Conservation (phyloP, 2,888 invertebrate species). For the Chalcosyrphus nemorum region DNA sequence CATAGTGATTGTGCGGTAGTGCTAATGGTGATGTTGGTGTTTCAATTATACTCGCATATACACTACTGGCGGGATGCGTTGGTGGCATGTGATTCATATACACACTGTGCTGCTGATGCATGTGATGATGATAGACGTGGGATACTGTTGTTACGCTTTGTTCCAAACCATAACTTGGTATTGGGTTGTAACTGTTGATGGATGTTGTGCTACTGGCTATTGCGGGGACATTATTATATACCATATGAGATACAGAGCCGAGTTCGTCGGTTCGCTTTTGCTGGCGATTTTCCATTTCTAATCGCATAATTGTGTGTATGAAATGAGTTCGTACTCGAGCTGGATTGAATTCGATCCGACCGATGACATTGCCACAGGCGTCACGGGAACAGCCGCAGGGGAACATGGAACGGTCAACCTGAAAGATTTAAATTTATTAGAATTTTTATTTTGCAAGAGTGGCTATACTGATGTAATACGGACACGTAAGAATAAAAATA, state of each 20-base stretch:
- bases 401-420: slow-evolving; percentile 96
- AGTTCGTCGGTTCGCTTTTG: slow-evolving; percentile 78
- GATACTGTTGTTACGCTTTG: slow-evolving; percentile 9
- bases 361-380: slow-evolving; percentile 95
- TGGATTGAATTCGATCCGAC: slow-evolving; percentile 98
- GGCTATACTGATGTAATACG: no score
- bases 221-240: slow-evolving; percentile 37
- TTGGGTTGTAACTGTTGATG: slow-evolving; percentile 51
- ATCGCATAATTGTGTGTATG: slow-evolving; percentile 97
- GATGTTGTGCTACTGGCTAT: slow-evolving; percentile 34
- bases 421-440: slow-evolving; percentile 41
- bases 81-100: slow-evolving; percentile 63
- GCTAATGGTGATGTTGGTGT: slow-evolving; percentile 28
- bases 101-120: slow-evolving; percentile 58
- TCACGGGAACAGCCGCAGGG: slow-evolving; percentile 98
- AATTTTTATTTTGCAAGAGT: background rate
- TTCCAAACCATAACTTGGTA: slow-evolving; percentile 46
- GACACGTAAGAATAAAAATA: no score
- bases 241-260: slow-evolving; percentile 32
- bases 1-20: slow-evolving; percentile 44
- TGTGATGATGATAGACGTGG: slow-evolving; percentile 55
- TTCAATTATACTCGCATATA: slow-evolving; percentile 30
- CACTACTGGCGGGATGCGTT: slow-evolving; percentile 40
- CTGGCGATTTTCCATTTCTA: slow-evolving; percentile 90
- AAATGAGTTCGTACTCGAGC: slow-evolving; percentile 97